phyloP scores from a whole-genome alignment of 1,140 invertebrate genomes.

The Drosophila tristis region DNA sequence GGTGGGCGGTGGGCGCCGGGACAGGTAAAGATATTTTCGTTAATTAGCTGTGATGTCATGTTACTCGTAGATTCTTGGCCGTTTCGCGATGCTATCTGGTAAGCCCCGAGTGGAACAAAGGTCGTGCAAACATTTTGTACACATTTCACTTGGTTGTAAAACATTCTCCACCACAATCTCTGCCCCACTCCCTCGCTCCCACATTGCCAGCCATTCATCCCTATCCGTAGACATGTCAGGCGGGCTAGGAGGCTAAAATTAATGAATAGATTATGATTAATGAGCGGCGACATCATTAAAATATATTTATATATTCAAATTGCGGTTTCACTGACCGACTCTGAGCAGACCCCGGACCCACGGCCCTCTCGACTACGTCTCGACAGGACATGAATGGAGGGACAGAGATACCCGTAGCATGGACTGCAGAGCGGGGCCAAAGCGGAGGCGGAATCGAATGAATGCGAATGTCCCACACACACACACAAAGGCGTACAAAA shows the following conservation, averaged over 20 bases:
- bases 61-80: slow-evolving; percentile 44
- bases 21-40: slow-evolving; percentile 53
- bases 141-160: slow-evolving; percentile 56
- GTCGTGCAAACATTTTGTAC: slow-evolving; percentile 56
- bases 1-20: slow-evolving; percentile 61
- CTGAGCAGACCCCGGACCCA: not conserved
- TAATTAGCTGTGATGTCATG: slow-evolving; percentile 78
- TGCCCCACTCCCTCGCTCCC: too few relatives aligned
- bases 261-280: slow-evolving; percentile 83
- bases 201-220: not conserved
- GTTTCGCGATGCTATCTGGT: slow-evolving; percentile 59
- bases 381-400: slow-evolving; percentile 54
- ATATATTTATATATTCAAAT: slow-evolving; percentile 81
- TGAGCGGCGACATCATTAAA: slow-evolving; percentile 82
- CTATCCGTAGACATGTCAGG: slow-evolving; percentile 17
- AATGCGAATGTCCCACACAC: slow-evolving; percentile 70
- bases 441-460: slow-evolving; percentile 34
- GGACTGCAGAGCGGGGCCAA: not conserved
- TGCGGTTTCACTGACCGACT: slow-evolving; percentile 73
- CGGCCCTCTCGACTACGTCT: slow-evolving; percentile 20
- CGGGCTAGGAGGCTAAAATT: slow-evolving; percentile 64
- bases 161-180: slow-evolving; percentile 38
- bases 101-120: slow-evolving; percentile 63
- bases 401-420: not conserved
- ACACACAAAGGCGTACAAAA: slow-evolving; percentile 56